phyloP scores from a whole-genome alignment of 2,888 invertebrate genomes.

The Escarpia spicata region DNA sequence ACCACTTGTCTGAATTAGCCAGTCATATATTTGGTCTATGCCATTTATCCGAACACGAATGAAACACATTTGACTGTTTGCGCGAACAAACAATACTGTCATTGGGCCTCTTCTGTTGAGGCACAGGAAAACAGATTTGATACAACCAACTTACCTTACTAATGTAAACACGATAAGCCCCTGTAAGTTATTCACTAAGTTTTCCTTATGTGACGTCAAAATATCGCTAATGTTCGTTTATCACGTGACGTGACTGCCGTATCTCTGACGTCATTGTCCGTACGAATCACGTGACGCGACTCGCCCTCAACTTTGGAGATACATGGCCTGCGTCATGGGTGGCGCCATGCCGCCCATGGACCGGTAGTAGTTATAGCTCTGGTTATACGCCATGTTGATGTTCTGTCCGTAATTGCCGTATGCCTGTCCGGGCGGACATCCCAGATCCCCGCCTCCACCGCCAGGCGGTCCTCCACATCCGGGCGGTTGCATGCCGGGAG shows the following conservation, averaged over 20 bases:
- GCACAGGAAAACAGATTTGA: background rate
- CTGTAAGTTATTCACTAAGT: background rate
- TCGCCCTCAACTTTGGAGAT: background rate
- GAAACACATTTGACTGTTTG: background rate
- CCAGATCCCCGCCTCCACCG: background rate
- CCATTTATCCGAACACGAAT: background rate
- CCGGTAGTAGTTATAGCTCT: background rate
- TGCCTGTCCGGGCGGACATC: slow-evolving; percentile 18
- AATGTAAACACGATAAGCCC: background rate
- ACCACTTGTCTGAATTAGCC: background rate
- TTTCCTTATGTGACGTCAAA: background rate
- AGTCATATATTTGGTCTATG: background rate
- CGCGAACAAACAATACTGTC: background rate
- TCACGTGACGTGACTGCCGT: background rate
- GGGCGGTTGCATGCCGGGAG: slow-evolving; percentile 10
- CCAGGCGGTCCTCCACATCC: background rate
- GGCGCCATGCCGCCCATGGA: slow-evolving; percentile 6
- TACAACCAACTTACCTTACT: background rate
- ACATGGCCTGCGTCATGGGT: background rate
- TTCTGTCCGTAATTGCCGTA: slow-evolving; percentile 1
- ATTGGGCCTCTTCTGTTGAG: background rate
- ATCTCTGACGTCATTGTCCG: background rate
- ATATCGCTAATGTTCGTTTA: no score
- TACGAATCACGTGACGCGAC: background rate
- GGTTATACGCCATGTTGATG: background rate